These are phyloP conservation scores for Agraylea sexmaculata DNA, from an alignment of 1,140 invertebrate genomes.

Conservation along the genomic window DNA sequence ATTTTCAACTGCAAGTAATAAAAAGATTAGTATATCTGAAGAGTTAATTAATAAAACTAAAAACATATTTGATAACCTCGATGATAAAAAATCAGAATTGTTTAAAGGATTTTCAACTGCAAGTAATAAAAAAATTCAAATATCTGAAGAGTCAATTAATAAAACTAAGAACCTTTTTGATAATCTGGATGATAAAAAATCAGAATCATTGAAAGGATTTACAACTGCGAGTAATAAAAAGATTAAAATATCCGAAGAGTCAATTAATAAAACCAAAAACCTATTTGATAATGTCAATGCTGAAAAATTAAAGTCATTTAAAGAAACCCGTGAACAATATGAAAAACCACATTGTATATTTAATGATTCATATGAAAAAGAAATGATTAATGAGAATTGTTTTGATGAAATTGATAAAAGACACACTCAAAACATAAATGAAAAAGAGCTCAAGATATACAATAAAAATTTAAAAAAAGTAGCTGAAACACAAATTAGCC, in stretches of 20 bases:
- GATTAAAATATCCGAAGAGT: constrained; percentile 26
- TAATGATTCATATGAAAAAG: constrained; percentile 13
- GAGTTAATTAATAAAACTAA: constrained; percentile 20
- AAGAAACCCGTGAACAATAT: background rate
- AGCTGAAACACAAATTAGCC: constrained; percentile 19
- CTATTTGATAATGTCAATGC: constrained; percentile 1
- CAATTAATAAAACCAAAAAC: constrained; percentile 26
- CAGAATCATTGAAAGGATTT: constrained; percentile 17
- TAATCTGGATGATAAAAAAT: background rate
- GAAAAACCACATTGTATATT: background rate
- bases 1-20: constrained; percentile 25
- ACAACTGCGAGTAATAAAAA: constrained; percentile 26
- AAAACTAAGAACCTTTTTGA: constrained; percentile 19
- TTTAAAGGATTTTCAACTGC: constrained; percentile 19
- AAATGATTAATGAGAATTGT: background rate
- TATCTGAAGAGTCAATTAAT: constrained; percentile 16
- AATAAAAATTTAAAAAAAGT: constrained; percentile 13
- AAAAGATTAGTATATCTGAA: constrained; percentile 21
- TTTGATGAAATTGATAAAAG: background rate
- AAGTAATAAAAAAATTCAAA: constrained; percentile 8
- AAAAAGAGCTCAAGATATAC: constrained; percentile 8
- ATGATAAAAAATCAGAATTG: too few relatives aligned
- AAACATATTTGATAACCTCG: constrained; percentile 19
- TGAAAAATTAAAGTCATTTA: background rate
- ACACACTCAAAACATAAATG: background rate